Percentiles rank a stretch among this genome's conserved stretches.
phyloP scores from a whole-genome alignment of 2,113 vertebrate genomes.

The Cairina moschata region DNA sequence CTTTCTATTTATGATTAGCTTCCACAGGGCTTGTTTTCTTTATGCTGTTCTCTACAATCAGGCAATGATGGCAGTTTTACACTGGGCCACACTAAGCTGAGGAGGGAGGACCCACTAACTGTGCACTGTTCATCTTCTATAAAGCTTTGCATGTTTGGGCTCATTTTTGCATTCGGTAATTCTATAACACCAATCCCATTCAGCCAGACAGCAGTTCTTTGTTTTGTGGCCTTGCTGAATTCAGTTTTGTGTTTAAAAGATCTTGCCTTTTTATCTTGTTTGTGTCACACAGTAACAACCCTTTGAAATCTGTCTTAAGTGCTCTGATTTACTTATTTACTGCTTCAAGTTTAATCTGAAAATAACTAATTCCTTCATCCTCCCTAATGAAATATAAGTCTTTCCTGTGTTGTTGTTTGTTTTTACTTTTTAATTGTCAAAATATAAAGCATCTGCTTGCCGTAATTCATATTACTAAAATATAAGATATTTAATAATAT shows the following conservation, averaged over 20 bases:
- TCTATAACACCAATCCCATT: not conserved
- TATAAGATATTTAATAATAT: slow-evolving; percentile 50
- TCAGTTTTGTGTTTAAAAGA: slow-evolving; percentile 30
- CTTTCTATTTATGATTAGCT: not conserved
- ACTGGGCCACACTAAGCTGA: not conserved
- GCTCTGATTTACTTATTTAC: slow-evolving; percentile 49
- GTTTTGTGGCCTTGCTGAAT: not conserved
- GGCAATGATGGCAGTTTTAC: not conserved
- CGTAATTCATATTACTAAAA: slow-evolving; percentile 51
- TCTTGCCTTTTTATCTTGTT: slow-evolving; percentile 56
- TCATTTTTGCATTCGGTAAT: not conserved
- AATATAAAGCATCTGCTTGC: slow-evolving; percentile 55
- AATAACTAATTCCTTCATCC: slow-evolving; percentile 23
- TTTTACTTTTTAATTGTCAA: not conserved
- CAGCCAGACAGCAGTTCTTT: not conserved
- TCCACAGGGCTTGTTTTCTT: not conserved
- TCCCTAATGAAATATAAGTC: slow-evolving; percentile 11
- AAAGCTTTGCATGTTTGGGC: not conserved
- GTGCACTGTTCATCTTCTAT: rapidly evolving
- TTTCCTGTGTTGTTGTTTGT: not conserved
- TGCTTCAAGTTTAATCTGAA: slow-evolving; percentile 27
- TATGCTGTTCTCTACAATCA: not conserved
- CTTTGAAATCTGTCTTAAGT: slow-evolving; percentile 39
- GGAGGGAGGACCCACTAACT: not conserved
- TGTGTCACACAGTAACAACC: slow-evolving; percentile 50